Base-by-base conservation (phyloP, 2,113 vertebrate genomes). In the Notechis scutatus region DNA sequence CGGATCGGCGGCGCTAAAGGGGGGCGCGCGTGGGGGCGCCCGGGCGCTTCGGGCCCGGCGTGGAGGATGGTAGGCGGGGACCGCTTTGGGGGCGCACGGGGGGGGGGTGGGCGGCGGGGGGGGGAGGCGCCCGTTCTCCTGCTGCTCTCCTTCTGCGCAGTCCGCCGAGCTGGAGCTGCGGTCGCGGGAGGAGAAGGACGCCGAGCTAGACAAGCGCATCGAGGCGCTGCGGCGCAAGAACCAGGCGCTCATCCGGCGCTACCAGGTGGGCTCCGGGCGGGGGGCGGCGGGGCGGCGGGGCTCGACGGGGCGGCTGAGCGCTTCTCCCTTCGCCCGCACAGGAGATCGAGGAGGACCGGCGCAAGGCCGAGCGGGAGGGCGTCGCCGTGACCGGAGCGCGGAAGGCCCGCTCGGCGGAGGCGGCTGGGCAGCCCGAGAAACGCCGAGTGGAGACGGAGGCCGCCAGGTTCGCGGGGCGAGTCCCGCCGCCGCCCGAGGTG, bases 271-370 rank as follows among this genome's bases (percentile, higher is more conserved):
- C 21, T 8, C 4, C 2, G 11, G 23, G 85, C 9, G 5, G 11
- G 42, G 85, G 45, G 20, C 23, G 11, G 8, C n/a, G 14, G 29
- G 81, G 42, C 20, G 6, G 6, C 50, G 85, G 23, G 45, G 47
- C 2, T 20, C 5, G 54, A 52, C 69, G 45, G 20, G 5, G 6
- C 14, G 54, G 52, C 69, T 64, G 15, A 23, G 14, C 5, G 20
- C 4, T 57, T 7, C 23, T 81, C 1, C 0, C 18, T 45, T 6
- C 5, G 0, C 21, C 3, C 5, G 2, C 23, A 0, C 39, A 99
- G 99, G 99, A 99, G 98, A 99, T 99, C 1, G 98, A 99, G 61
- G 99, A 99, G 88, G 99, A 99, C 94, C 98, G 98, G 50, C 98
- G 98, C 93, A 98, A 97, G 93, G 99, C 99, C 0, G 99, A 99